Conservation (phyloP, 2,888 invertebrate species). For the Drosophila pegasa region DNA sequence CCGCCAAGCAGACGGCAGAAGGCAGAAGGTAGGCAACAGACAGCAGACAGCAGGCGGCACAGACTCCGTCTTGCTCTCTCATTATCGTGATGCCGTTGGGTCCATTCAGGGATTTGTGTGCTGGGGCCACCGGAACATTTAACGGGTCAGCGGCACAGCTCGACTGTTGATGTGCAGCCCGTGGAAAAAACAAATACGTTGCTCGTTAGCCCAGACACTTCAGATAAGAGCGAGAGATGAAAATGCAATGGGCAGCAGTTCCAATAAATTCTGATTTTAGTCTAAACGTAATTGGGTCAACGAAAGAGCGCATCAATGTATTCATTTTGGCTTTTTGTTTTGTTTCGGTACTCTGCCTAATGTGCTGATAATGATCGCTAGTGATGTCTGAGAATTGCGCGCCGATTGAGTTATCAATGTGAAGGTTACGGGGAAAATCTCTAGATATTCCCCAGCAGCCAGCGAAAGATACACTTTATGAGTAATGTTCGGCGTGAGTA, state of each 20-base stretch:
- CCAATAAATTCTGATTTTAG: conserved; percentile 60
- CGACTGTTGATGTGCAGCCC: conserved; percentile 55
- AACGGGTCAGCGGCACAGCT: conserved; percentile 68
- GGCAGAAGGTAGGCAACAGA: conserved; percentile 15
- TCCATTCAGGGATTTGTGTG: background rate
- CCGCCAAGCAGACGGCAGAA: conserved; percentile 52
- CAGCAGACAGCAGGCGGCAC: conserved; percentile 10
- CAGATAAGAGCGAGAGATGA: conserved; percentile 56
- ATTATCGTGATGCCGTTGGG: background rate
- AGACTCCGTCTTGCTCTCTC: background rate
- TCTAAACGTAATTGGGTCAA: conserved; percentile 45
- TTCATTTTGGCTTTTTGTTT: background rate
- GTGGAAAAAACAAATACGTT: conserved; percentile 68
- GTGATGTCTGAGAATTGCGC: conserved; percentile 24
- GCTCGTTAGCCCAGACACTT: conserved; percentile 76
- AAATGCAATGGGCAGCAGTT: conserved; percentile 49
- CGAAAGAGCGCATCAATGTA: conserved; percentile 34
- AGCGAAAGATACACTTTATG: conserved; percentile 12
- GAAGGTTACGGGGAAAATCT: conserved; percentile 9
- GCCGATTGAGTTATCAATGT: conserved; percentile 41
- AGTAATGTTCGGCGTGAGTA: conserved; percentile 2
- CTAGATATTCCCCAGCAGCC: background rate
- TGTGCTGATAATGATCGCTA: conserved; percentile 38
- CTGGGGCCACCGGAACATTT: conserved; percentile 74
- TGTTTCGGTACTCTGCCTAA: conserved; percentile 25